Conservation (phyloP, 1,140 invertebrate genomes). For the Bombus pascuorum region DNA sequence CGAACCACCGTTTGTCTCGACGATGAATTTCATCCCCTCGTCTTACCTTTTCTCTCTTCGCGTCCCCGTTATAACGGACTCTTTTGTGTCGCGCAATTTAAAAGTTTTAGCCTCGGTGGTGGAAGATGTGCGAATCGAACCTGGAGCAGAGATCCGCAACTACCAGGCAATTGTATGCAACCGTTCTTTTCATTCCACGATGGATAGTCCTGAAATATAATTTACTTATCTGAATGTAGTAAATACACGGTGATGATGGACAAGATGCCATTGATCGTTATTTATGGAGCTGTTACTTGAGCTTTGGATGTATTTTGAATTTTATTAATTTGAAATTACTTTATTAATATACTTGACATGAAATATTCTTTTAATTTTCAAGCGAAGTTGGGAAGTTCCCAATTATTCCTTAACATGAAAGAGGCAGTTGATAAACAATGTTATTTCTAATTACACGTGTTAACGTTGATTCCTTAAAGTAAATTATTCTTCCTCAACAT, state of each 20-base stretch:
- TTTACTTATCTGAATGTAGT: slow-evolving; percentile 23
- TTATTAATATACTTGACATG: background rate
- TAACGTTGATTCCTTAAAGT: no score
- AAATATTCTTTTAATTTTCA: background rate
- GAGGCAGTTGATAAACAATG: accelerated
- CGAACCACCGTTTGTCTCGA: background rate
- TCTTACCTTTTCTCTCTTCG: background rate
- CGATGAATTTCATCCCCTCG: slow-evolving; percentile 31
- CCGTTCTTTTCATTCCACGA: slow-evolving; percentile 21
- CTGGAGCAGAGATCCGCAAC: slow-evolving; percentile 35
- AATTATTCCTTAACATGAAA: background rate
- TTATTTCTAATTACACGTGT: no score
- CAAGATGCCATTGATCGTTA: background rate
- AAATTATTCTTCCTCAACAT: background rate
- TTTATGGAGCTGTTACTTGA: no score
- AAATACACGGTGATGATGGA: background rate
- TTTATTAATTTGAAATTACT: background rate
- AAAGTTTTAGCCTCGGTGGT: slow-evolving; percentile 43
- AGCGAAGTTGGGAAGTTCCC: background rate
- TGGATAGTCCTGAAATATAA: slow-evolving; percentile 31
- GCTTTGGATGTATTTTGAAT: background rate
- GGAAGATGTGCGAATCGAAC: slow-evolving; percentile 33
- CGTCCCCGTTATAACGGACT: slow-evolving; percentile 47
- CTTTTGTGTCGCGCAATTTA: slow-evolving; percentile 54
- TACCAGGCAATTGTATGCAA: slow-evolving; percentile 49